Evolutionary conservation across 1,140 invertebrate species (phyloP), one percentile per base, ranked within the genome.

Genomic region (Aphidius gifuensis): DNA sequence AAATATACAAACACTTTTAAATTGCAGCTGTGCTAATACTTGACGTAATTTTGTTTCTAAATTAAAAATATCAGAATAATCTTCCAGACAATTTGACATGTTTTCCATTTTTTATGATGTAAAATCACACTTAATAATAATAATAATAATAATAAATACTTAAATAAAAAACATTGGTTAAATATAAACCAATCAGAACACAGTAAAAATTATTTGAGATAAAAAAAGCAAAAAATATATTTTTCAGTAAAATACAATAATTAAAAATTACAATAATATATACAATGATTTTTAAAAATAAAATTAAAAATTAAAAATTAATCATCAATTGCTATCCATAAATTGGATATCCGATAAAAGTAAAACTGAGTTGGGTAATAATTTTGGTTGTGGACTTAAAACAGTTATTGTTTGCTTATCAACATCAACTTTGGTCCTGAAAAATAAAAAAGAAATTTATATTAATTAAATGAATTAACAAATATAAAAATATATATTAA

Each of bases 341-440:
- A 93, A 94, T 73, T 93, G 90, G 64, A 94, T 80, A 66, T 94
- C 92, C 0, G 92, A 93, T 39, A 93, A 75, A 42, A 93, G 74
- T 16, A 94, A 77, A 55, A 94, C 78, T 2, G 90, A 89, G 76
- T 91, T 92, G 11, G 94, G 96, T 46, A 98, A 75, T 16, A 94
- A 95, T 64, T 92, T 85, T 16, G 94, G 93, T 76, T 96, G 93
- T 7, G 96, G 96, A 2, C 94, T 96, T 8, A 99, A 81, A 5
- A 98, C 85, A 55, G 93, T 97, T 50, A 97, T 83, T 1, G 85
- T 87, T 78, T 95, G 91, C 61, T 91, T 85, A 49, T 97, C 93
- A 68, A 88, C 86, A 75, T 98, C 93, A 38, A 97, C 90, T 64
- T 90, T 90, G 5, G 94, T 96, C 1, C 94, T 96, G 82, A 65